Percentiles rank a stretch among this genome's conserved stretches.
Conservation (phyloP, 37 sponge, comb jelly and placozoan species). For the Sycon ciliatum region DNA sequence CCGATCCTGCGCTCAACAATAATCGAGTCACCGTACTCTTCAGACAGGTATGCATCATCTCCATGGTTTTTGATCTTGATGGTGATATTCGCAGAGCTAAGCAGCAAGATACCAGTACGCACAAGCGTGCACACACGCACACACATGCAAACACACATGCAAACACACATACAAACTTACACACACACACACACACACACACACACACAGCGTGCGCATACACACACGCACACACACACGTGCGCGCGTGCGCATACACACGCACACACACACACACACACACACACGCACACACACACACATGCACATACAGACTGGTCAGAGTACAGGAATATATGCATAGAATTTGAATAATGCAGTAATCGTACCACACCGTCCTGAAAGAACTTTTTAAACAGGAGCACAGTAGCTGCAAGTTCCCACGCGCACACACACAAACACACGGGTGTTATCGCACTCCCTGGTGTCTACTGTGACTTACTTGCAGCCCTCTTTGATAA, state of each 20-base stretch:
- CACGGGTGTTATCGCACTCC: conserved; percentile 10
- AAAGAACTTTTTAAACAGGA: no score
- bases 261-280: no score
- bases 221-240: no score
- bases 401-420: no score
- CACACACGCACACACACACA: no score
- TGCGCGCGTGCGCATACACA: no score
- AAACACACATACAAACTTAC: not conserved
- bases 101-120: not conserved
- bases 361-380: no score
- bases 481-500: conserved; percentile 59
- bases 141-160: not conserved
- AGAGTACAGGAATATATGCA: no score
- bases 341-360: no score
- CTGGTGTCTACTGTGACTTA: conserved; percentile 36
- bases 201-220: not conserved
- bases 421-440: no score
- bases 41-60: conserved; percentile 48
- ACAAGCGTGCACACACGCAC: not conserved
- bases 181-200: not conserved
- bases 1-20: conserved; percentile 54
- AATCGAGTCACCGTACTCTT: conserved; percentile 63
- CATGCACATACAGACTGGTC: no score
- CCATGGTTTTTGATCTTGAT: conserved; percentile 60
- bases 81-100: conserved; percentile 48